phyloP scores from a whole-genome alignment of 2,888 invertebrate species.

The Thecocarcelia acutangulata region DNA sequence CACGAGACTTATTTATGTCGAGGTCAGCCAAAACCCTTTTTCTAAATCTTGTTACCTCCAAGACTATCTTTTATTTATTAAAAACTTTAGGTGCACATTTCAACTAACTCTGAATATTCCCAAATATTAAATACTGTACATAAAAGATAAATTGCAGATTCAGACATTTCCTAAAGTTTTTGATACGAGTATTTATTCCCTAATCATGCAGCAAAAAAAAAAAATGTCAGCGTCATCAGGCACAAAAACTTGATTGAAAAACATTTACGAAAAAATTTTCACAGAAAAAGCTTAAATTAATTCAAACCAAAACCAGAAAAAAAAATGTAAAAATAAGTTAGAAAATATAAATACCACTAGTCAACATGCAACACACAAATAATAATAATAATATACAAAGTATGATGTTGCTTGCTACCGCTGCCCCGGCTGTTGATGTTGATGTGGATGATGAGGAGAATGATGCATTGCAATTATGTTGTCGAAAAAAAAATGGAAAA shows the following conservation, averaged over 20 bases:
- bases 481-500: conserved; percentile 69
- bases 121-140: too few species aligned
- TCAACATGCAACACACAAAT: conserved; percentile 55
- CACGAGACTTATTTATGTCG: too few species aligned
- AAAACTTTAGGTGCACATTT: too few species aligned
- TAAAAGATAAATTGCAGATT: too few species aligned
- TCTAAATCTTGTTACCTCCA: too few species aligned
- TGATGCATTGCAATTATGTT: conserved; percentile 69
- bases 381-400: conserved; percentile 3
- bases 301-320: conserved; percentile 50
- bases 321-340: conserved; percentile 26
- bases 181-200: neutral
- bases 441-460: conserved; percentile 48
- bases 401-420: conserved; percentile 38
- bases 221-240: conserved; percentile 45
- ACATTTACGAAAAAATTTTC: conserved; percentile 34
- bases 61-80: too few species aligned
- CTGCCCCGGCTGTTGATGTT: conserved; percentile 6
- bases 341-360: conserved; percentile 39
- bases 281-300: conserved; percentile 61
- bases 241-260: conserved; percentile 50
- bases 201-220: conserved; percentile 29
- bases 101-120: too few species aligned
- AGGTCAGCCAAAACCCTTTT: too few species aligned
- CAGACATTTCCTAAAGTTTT: too few species aligned